Percentiles rank a stretch among this genome's conserved stretches.
Conservation (phyloP, 2,888 invertebrate genomes). For the Chymomyza procnemis region DNA sequence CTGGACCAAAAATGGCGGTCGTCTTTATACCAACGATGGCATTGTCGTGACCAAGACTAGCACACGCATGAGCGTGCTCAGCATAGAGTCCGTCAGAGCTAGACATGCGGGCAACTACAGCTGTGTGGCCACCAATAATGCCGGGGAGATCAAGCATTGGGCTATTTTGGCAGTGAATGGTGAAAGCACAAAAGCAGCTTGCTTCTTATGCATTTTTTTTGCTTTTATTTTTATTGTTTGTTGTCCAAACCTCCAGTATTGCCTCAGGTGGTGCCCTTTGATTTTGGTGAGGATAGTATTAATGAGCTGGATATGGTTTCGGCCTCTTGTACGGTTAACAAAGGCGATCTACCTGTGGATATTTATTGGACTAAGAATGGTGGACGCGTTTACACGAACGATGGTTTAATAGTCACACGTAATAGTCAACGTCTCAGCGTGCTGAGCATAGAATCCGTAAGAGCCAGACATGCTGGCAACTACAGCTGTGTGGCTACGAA, state of each 20-base stretch:
- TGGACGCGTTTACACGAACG: constrained; percentile 78
- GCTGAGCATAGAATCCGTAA: constrained; percentile 82
- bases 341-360: constrained; percentile 88
- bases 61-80: constrained; percentile 83
- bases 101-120: constrained; percentile 83
- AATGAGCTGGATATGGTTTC: constrained; percentile 86
- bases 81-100: constrained; percentile 82
- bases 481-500: constrained; percentile 83
- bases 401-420: constrained; percentile 80
- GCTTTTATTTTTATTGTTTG: constrained; percentile 24
- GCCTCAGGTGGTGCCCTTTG: constrained; percentile 86
- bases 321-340: constrained; percentile 85
- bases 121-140: constrained; percentile 82
- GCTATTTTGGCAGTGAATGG: constrained; percentile 82
- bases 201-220: not conserved
- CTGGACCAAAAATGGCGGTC: constrained; percentile 83
- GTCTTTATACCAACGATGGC: constrained; percentile 80
- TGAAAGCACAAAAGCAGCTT: constrained; percentile 55
- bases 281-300: constrained; percentile 84
- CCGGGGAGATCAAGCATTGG: constrained; percentile 81
- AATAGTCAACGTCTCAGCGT: constrained; percentile 83
- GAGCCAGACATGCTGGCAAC: constrained; percentile 82
- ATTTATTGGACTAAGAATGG: constrained; percentile 85
- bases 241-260: constrained; percentile 79
- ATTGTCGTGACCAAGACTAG: constrained; percentile 81